Percentiles rank a stretch among this genome's conserved stretches.
Conservation (phyloP, 2,113 vertebrate genomes). For the zebrafish (Danio rerio) region DNA sequence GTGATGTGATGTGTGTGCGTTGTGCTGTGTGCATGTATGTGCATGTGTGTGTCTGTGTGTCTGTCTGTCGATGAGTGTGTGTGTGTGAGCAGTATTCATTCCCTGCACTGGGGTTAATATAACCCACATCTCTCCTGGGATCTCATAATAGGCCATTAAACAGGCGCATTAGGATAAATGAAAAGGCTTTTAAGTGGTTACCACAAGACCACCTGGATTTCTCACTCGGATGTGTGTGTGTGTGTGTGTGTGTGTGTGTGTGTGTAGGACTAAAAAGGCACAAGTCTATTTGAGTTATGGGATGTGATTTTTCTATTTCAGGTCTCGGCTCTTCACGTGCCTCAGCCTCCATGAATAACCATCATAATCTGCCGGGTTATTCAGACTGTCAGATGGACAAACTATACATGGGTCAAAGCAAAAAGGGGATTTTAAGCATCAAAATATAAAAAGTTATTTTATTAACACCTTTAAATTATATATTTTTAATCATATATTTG, state of each 20-base stretch:
- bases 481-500: no score
- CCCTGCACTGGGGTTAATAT: slow-evolving; percentile 63
- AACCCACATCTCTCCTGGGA: slow-evolving; percentile 72
- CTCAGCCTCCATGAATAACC: background rate
- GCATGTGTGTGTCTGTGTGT: background rate
- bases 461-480: no score
- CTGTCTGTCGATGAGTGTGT: slow-evolving; percentile 4
- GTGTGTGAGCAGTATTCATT: background rate
- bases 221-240: slow-evolving; percentile 51
- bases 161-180: slow-evolving; percentile 80
- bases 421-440: no score
- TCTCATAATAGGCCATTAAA: slow-evolving; percentile 84
- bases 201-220: slow-evolving; percentile 77
- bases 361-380: slow-evolving; percentile 17
- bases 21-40: no score
- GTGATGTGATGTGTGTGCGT: background rate
- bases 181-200: slow-evolving; percentile 83
- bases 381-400: background rate
- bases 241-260: slow-evolving; percentile 19
- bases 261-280: slow-evolving; percentile 11
- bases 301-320: slow-evolving; percentile 33
- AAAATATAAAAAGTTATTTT: no score
- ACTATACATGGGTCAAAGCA: background rate
- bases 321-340: background rate
- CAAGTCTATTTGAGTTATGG: background rate